phyloP scores from a whole-genome alignment of 2,113 vertebrate genomes.

The Okapia johnstoni region DNA sequence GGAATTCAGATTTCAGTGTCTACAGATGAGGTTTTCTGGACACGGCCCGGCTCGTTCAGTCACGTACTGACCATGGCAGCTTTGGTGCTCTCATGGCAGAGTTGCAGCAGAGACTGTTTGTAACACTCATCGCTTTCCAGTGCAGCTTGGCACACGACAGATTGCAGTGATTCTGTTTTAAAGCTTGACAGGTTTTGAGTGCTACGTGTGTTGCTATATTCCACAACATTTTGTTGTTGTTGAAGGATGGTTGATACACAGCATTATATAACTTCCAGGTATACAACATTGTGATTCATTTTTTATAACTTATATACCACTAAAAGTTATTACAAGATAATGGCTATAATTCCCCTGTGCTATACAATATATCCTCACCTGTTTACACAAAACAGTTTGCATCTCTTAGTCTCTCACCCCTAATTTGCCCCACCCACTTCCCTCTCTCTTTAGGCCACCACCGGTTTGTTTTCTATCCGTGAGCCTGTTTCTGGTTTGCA shows the following conservation, averaged over 20 bases:
- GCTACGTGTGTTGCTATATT: fast-evolving
- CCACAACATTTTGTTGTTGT: background rate
- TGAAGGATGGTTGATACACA: background rate
- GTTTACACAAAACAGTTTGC: too few species aligned
- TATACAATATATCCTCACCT: background rate
- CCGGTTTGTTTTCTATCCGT: fast-evolving
- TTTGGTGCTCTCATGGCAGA: background rate
- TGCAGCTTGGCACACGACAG: background rate
- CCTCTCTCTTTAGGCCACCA: background rate
- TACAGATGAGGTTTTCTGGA: background rate
- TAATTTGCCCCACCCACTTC: background rate
- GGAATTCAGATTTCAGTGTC: background rate
- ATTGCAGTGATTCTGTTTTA: background rate
- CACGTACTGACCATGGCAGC: fast-evolving
- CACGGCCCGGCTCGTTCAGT: background rate
- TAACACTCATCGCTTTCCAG: background rate
- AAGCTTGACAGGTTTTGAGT: background rate
- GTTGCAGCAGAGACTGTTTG: background rate
- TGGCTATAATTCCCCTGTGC: background rate
- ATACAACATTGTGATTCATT: background rate
- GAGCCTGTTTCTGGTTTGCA: background rate
- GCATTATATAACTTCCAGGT: background rate
- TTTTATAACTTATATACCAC: background rate
- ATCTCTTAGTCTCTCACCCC: background rate
- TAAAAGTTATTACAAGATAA: background rate